Percentiles rank a stretch among this genome's conserved stretches.
phyloP scores from a whole-genome alignment of 2,113 vertebrate species.

The Notarius quadriscutis region DNA sequence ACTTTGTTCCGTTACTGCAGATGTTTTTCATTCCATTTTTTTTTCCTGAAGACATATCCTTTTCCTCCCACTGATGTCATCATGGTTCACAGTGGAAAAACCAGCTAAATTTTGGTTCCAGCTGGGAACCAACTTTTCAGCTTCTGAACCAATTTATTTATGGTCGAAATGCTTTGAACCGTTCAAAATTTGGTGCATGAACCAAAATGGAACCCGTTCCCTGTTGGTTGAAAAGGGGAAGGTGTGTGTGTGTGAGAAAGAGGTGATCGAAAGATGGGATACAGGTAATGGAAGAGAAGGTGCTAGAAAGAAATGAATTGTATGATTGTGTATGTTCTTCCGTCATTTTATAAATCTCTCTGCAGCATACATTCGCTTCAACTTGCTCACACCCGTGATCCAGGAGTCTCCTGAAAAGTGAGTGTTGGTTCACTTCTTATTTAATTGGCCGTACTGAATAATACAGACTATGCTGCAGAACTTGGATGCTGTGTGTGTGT shows the following conservation, averaged over 20 bases:
- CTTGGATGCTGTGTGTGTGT: not conserved
- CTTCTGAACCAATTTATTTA: too few species aligned
- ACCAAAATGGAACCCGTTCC: too few species aligned
- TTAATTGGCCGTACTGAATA: not conserved
- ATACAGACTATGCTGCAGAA: not conserved
- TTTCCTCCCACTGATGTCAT: too few species aligned
- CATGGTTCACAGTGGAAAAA: too few species aligned
- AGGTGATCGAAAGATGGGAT: not conserved
- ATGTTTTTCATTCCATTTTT: too few species aligned
- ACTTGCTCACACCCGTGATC: conserved; percentile 89
- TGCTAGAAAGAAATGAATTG: not conserved
- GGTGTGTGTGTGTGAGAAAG: not conserved
- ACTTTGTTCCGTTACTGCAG: too few species aligned
- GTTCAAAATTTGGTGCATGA: too few species aligned
- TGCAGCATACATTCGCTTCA: conserved; percentile 88
- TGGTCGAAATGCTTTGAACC: too few species aligned
- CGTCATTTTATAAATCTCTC: conserved; percentile 54
- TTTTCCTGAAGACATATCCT: too few species aligned
- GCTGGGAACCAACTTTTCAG: too few species aligned
- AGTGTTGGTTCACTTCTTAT: conserved; percentile 58
- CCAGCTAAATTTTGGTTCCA: too few species aligned
- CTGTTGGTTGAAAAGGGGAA: too few species aligned
- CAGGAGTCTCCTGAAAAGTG: conserved; percentile 92
- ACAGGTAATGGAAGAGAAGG: not conserved
- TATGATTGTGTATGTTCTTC: not conserved